Base-by-base conservation (phyloP, 2,113 vertebrate genomes). In the Pteruthius melanotis region DNA sequence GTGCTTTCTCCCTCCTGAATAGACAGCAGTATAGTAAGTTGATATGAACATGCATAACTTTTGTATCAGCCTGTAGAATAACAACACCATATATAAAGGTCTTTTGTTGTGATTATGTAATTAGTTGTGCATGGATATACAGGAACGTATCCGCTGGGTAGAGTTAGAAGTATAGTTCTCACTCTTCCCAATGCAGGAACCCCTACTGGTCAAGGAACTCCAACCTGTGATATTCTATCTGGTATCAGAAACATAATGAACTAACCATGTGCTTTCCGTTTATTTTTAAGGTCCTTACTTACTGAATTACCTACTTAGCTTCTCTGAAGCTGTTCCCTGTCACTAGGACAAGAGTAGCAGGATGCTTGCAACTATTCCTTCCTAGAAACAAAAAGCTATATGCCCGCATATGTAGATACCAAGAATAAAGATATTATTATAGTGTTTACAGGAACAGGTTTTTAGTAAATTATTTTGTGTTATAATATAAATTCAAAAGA, bases 381-480 rank as follows among this genome's bases (percentile, higher is more conserved):
- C 27, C 35, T 20, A 31, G 2, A 61, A 10, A 53, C 7, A 53
- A 52, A 68, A 18, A 69, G 6, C 23, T 54, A 18, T 17, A 53
- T 17, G 5, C 3, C 7, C 0, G 0, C 22, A 53, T 28, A 66
- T 2, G 3, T 4, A 64, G 9, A 80, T 26, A 23, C 1, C 39
- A 79, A 71, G n/a, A 70, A 83, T 40, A 5, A 50, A 69, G 8
- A 35, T 52, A 79, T 50, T 3, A 66, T 22, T 52, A 52, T 0
- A 44, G 6, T 45, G 11, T 26, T 69, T 15, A 74, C 2, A 28
- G 26, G 26, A 78, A 6, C 7, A 63, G 11, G 13, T 52, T 49
- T 16, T 35, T 37, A 33, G 47, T 53, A 54, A 52, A 52, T 26
- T 37, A 61, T 39, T 47, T 71, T 50, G 61, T 33, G 17, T 28